phyloP scores from a whole-genome alignment of 1,140 invertebrate genomes.

The Adoxophyes honmai region DNA sequence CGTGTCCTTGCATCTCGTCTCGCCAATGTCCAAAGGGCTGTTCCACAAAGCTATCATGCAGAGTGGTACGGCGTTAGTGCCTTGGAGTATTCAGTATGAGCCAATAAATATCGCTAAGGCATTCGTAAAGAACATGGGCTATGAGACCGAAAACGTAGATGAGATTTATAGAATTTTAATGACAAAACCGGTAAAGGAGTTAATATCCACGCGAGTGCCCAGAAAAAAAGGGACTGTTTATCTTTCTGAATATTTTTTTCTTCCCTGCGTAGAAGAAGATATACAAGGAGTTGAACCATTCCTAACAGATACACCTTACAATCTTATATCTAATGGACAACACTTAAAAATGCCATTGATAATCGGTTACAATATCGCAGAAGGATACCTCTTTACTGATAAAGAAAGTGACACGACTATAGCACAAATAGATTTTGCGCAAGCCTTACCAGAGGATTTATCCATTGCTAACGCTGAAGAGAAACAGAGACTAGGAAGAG shows the following conservation, averaged over 20 bases:
- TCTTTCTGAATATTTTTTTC: conserved; percentile 56
- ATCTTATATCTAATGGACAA: conserved; percentile 33
- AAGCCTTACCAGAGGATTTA: conserved; percentile 49
- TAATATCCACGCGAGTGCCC: conserved; percentile 46
- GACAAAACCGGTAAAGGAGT: conserved; percentile 31
- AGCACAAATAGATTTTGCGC: conserved; percentile 35
- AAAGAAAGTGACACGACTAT: conserved; percentile 61
- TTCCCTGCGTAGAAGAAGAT: conserved; percentile 50
- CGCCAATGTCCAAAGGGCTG: conserved; percentile 56
- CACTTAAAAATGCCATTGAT: conserved; percentile 53
- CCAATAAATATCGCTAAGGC: conserved; percentile 27
- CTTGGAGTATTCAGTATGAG: conserved; percentile 65
- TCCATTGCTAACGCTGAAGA: conserved; percentile 35
- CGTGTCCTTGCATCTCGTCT: conserved; percentile 61
- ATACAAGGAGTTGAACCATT: conserved; percentile 38
- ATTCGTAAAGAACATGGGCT: conserved; percentile 43
- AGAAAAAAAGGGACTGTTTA: conserved; percentile 44
- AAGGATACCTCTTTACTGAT: conserved; percentile 55
- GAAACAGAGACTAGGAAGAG: conserved; percentile 32
- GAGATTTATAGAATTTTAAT: conserved; percentile 50
- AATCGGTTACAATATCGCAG: conserved; percentile 54
- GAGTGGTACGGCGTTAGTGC: conserved; percentile 65
- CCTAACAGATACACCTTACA: conserved; percentile 46
- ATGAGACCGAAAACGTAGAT: conserved; percentile 39
- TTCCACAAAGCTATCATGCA: conserved; percentile 68